Evolutionary conservation across 2,888 invertebrate species (phyloP), one percentile per base, ranked within the genome.

Genomic region (Myathropa florea): DNA sequence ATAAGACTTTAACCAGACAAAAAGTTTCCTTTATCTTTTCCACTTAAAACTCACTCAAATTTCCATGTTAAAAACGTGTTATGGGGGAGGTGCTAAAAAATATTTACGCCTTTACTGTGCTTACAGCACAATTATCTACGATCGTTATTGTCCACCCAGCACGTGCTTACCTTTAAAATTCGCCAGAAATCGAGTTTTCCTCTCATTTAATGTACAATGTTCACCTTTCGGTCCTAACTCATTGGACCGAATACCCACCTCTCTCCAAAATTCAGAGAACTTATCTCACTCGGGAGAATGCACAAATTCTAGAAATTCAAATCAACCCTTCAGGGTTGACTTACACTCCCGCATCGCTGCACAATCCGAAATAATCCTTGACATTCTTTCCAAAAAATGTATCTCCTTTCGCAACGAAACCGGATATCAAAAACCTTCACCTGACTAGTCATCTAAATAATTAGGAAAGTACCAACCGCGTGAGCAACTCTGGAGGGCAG

Each of bases 371-470:
- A n/a, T n/a, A n/a, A 10, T 33, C 30, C 30, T 33, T 33, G 30
- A 33, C 30, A 1, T 33, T 33, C 33, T 33, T 3, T 12, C 33
- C 33, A 6, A 33, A 33, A 46, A 33, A 46, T 18, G 46, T 46
- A 2, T 18, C 46, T 2, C 7, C 0, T 46, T 46, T 46, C 46
- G 46, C 33, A 12, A 2, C 33, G 33, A 33, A 10, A 33, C 18
- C 46, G 46, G 18, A 46, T 60, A 39, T 10, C 39, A 4, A 21
- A 2, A 23, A 28, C 14, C 28, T 18, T 0, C 46, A 60, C 30
- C 55, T 67, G 64, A 39, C 55, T 36, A 73, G 55, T 73, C 26
- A 55, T 24, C 26, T 64, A 73, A 73, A 73, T 73, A 64, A 73
- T 57, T 64, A 64, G 55, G 18, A 33, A 36, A 64, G 24, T 57